Conservation (phyloP, 2,797 vertebrate genomes). For the Limosa lapponica region DNA sequence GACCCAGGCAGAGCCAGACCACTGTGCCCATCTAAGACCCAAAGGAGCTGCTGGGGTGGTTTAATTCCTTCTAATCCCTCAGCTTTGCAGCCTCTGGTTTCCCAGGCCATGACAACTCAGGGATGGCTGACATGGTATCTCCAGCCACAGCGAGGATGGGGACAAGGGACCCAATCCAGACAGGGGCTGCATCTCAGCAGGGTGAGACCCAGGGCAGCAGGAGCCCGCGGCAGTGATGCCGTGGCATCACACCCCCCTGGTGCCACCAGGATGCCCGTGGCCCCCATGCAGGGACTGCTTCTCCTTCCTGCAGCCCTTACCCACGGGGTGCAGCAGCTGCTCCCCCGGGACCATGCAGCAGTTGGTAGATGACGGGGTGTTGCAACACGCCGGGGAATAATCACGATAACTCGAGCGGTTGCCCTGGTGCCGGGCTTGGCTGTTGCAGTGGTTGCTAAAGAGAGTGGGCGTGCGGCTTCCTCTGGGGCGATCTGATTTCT, state of each 20-base stretch:
- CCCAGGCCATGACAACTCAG: not conserved
- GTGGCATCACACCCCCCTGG: not conserved
- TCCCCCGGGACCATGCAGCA: not conserved
- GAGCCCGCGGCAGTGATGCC: not conserved
- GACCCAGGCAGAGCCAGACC: not conserved
- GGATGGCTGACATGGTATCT: not conserved
- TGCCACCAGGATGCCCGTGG: not conserved
- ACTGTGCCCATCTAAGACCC: not conserved
- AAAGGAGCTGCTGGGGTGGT: not conserved
- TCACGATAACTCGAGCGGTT: slow-evolving; percentile 65
- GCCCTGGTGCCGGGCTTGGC: slow-evolving; percentile 70
- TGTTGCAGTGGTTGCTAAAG: slow-evolving; percentile 63
- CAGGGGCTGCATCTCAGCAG: not conserved
- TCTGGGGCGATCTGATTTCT: slow-evolving; percentile 71
- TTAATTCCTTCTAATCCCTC: not conserved
- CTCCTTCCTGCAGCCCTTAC: not conserved
- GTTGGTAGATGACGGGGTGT: slow-evolving; percentile 24
- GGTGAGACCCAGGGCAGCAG: not conserved
- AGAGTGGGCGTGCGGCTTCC: slow-evolving; percentile 55
- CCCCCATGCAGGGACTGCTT: not conserved
- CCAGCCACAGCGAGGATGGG: not conserved
- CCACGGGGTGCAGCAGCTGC: not conserved
- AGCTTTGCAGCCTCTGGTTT: not conserved
- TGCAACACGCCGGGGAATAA: slow-evolving; percentile 49
- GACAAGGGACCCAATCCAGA: not conserved